A percentile compares a stretch with the other conserved stretches of the same genome.
These are phyloP conservation scores for Hypothenemus hampei DNA, from an alignment of 1,140 invertebrate species.

Conservation along the genomic window DNA sequence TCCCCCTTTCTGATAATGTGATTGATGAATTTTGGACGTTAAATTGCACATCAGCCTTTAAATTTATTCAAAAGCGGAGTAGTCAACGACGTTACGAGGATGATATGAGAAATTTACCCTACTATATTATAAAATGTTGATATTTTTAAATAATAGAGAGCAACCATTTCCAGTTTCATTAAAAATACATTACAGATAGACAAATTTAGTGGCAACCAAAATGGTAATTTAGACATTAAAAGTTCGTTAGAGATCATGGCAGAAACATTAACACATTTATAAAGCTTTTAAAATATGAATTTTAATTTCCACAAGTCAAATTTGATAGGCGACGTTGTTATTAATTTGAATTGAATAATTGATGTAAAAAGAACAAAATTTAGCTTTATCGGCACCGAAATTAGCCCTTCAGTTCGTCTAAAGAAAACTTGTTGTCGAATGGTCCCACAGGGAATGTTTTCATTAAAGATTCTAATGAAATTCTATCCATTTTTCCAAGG, in stretches of 20 bases:
- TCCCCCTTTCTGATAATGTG: conserved; percentile 18
- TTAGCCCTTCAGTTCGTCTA: conserved; percentile 22
- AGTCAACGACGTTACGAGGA: conserved; percentile 19
- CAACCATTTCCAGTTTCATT: conserved; percentile 14
- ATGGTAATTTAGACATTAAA: conserved; percentile 11
- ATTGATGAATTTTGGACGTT: conserved; percentile 27
- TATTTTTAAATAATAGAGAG: conserved; percentile 24
- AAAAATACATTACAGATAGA: conserved; percentile 22
- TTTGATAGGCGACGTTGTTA: too few species aligned
- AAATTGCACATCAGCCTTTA: conserved; percentile 24
- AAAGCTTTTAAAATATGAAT: too few species aligned
- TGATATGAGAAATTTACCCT: conserved; percentile 26
- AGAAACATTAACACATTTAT: neutral
- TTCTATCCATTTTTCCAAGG: conserved; percentile 21
- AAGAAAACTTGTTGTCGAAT: conserved; percentile 23
- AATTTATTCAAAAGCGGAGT: conserved; percentile 29
- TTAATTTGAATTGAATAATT: neutral
- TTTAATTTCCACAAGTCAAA: too few species aligned
- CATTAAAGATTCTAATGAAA: conserved; percentile 29
- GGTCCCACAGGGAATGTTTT: conserved; percentile 22
- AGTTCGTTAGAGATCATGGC: neutral
- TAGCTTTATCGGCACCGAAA: conserved; percentile 20
- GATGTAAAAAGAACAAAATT: neutral
- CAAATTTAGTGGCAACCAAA: neutral
- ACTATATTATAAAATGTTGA: conserved; percentile 17